A percentile compares a stretch with the other conserved stretches of the same genome.
phyloP scores from a whole-genome alignment of 2,113 vertebrate genomes.

The Festucalex cinctus region DNA sequence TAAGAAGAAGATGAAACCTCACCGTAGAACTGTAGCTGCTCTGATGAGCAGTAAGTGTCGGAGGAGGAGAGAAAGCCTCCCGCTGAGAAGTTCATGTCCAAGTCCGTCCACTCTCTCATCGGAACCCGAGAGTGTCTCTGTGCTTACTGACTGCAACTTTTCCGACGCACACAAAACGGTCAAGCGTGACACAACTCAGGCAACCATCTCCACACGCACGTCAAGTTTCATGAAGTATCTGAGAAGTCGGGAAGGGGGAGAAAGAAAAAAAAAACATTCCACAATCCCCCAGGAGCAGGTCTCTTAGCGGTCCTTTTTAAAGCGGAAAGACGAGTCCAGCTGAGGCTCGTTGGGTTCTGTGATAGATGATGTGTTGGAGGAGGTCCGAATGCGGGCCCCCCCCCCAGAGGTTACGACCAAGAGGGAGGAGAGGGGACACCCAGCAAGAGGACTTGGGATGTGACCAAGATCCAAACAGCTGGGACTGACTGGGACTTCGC shows the following conservation, averaged over 20 bases:
- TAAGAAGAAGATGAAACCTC: conserved; percentile 49
- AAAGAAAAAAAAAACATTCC: conserved; percentile 37
- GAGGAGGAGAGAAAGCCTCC: conserved; percentile 78
- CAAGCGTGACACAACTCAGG: conserved; percentile 14
- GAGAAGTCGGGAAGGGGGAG: conserved; percentile 23
- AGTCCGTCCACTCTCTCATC: conserved; percentile 80
- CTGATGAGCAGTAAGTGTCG: conserved; percentile 79
- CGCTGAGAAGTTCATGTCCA: conserved; percentile 79
- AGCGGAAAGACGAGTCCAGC: conserved; percentile 46
- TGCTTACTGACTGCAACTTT: conserved; percentile 24
- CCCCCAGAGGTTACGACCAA: conserved; percentile 27
- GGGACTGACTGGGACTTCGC: conserved; percentile 56
- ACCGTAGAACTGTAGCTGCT: conserved; percentile 85
- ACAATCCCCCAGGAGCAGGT: conserved; percentile 55
- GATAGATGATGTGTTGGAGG: conserved; percentile 47
- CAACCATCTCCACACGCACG: conserved; percentile 35
- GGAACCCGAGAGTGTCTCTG: conserved; percentile 49
- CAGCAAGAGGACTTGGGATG: conserved; percentile 40
- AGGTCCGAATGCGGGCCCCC: conserved; percentile 40
- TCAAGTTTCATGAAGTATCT: conserved; percentile 33
- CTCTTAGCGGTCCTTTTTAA: conserved; percentile 54
- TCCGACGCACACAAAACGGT: conserved; percentile 32
- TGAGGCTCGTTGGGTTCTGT: conserved; percentile 41
- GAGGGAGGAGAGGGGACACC: conserved; percentile 55
- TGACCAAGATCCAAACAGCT: conserved; percentile 64